phyloP scores from a whole-genome alignment of 2,797 vertebrate species.

The Tapera naevia region DNA sequence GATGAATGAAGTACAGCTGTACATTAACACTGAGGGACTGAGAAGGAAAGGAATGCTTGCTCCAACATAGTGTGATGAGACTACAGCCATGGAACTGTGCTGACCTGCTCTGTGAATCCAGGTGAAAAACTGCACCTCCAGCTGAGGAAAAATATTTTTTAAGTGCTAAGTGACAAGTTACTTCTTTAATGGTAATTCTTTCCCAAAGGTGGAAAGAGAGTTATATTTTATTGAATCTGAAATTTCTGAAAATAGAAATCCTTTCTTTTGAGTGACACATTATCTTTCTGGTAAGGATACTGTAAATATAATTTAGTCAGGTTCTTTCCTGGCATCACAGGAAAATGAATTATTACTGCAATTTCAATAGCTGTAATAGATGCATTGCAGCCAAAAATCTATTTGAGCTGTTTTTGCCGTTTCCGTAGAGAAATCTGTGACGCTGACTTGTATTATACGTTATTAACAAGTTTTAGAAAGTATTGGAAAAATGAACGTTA shows the following conservation, averaged over 20 bases:
- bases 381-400: background rate
- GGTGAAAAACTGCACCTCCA: background rate
- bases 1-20: background rate
- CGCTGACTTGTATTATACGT: background rate
- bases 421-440: constrained; percentile 39
- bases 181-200: background rate
- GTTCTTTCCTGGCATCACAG: background rate
- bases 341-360: constrained; percentile 5
- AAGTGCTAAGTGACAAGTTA: background rate
- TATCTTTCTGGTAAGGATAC: background rate
- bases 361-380: background rate
- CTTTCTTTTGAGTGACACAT: background rate
- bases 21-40: background rate
- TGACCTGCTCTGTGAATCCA: background rate
- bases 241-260: background rate
- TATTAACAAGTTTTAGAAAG: background rate
- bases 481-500: background rate
- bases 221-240: background rate
- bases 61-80: accelerated
- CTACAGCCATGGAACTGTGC: background rate
- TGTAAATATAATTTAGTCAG: background rate
- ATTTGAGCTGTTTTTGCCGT: constrained; percentile 33
- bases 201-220: background rate
- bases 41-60: background rate
- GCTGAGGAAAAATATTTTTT: background rate